Evolutionary conservation across 2,888 invertebrate genomes (phyloP).

Genomic region (Ennomos erosarius): DNA sequence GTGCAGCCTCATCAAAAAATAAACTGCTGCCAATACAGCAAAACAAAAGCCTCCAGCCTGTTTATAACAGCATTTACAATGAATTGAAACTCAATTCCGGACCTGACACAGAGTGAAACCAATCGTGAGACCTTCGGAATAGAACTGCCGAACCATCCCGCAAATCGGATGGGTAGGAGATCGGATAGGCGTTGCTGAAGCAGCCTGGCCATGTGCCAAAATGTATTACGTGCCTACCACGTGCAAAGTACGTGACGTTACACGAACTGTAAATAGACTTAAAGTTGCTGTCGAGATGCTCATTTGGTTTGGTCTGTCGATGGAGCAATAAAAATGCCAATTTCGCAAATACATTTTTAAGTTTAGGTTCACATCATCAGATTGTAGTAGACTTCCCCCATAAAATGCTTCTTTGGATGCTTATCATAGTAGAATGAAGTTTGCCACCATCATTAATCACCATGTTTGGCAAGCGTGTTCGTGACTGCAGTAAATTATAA

Average conservation of each 20-base stretch:
- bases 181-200: conserved; percentile 50
- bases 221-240: conserved; percentile 53
- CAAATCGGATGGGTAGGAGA: conserved; percentile 56
- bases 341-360: too few species aligned
- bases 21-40: neutral
- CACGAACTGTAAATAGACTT: conserved; percentile 43
- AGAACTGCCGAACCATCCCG: conserved; percentile 46
- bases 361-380: too few species aligned
- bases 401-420: too few species aligned
- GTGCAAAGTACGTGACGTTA: conserved; percentile 47
- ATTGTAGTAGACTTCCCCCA: too few species aligned
- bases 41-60: neutral
- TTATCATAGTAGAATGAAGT: too few species aligned
- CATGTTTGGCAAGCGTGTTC: too few species aligned
- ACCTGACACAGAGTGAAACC: conserved; percentile 53
- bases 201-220: conserved; percentile 54
- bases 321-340: conserved; percentile 11
- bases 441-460: too few species aligned
- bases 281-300: conserved; percentile 38
- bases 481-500: too few species aligned
- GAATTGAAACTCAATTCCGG: conserved; percentile 37
- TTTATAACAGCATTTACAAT: conserved; percentile 35
- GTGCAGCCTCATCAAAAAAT: too few species aligned
- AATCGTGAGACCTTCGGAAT: conserved; percentile 50
- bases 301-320: conserved; percentile 29